Conservation (phyloP, 2,113 vertebrate species). For the Dicerorhinus sumatrensis region DNA sequence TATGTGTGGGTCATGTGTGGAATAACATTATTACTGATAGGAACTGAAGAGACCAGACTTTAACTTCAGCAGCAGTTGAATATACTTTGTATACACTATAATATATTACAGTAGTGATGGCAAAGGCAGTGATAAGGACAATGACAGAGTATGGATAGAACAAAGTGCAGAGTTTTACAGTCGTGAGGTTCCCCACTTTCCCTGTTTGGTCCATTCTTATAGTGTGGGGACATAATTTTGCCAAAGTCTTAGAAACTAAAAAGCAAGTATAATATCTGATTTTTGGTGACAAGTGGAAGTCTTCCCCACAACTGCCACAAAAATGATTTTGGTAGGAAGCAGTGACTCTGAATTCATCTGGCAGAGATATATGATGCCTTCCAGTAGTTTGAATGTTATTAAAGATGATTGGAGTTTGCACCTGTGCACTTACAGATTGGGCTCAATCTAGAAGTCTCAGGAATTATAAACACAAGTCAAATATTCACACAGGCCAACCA, state of each 20-base stretch:
- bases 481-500: background rate
- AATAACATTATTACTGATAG: too few relatives aligned
- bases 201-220: too few relatives aligned
- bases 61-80: too few relatives aligned
- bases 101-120: too few relatives aligned
- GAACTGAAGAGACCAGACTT: too few relatives aligned
- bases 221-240: too few relatives aligned
- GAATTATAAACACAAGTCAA: background rate
- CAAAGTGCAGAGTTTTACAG: too few relatives aligned
- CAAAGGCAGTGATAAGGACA: too few relatives aligned
- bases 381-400: background rate
- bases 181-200: too few relatives aligned
- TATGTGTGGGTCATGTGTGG: too few relatives aligned
- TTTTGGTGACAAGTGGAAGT: background rate
- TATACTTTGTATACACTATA: too few relatives aligned
- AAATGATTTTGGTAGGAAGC: background rate
- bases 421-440: background rate
- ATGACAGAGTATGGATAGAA: too few relatives aligned
- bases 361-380: background rate
- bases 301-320: background rate
- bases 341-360: background rate
- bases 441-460: background rate
- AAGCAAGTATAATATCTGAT: background rate
- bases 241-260: background rate
- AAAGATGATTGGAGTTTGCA: background rate